These are phyloP conservation scores for Pinna nobilis DNA, from an alignment of 1,140 invertebrate species.

Conservation along the genomic window DNA sequence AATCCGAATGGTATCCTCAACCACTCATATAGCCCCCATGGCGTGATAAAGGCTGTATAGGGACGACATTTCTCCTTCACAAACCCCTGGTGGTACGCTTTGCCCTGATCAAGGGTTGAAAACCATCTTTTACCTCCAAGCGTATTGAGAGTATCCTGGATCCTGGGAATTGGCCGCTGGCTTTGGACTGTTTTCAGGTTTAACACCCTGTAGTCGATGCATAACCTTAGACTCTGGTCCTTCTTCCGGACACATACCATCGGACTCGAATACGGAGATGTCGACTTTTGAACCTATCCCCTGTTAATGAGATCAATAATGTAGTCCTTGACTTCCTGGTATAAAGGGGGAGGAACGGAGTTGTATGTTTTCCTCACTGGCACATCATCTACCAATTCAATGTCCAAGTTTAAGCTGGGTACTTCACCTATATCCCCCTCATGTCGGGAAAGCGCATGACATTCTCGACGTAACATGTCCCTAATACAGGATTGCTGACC, in stretches of 20 bases:
- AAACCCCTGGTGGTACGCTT: conserved; percentile 41
- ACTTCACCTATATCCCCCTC: not conserved
- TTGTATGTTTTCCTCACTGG: conserved; percentile 29
- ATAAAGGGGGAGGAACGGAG: conserved; percentile 34
- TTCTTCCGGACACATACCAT: conserved; percentile 45
- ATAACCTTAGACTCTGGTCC: conserved; percentile 34
- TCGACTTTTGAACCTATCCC: conserved; percentile 20
- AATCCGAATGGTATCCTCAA: conserved; percentile 43
- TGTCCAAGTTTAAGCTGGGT: conserved; percentile 24
- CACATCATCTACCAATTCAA: conserved; percentile 27
- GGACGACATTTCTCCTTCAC: conserved; percentile 12
- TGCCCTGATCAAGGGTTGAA: conserved; percentile 34
- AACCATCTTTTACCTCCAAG: conserved; percentile 33
- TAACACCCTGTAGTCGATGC: conserved; percentile 41
- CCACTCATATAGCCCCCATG: conserved; percentile 43
- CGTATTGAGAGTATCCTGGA: conserved; percentile 37
- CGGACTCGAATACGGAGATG: conserved; percentile 31
- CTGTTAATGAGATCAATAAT: conserved; percentile 17
- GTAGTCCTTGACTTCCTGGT: conserved; percentile 48
- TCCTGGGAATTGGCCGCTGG: conserved; percentile 27
- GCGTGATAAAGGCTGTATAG: conserved; percentile 44
- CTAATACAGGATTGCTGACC: too few species aligned
- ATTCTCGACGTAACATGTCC: too few species aligned
- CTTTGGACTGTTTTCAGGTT: conserved; percentile 8
- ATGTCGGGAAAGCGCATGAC: not conserved